Evolutionary conservation across 35 echinoderm and acorn worm genomes (phyloP), one percentile per base, ranked within the genome.

Genomic region (Diadema setosum): DNA sequence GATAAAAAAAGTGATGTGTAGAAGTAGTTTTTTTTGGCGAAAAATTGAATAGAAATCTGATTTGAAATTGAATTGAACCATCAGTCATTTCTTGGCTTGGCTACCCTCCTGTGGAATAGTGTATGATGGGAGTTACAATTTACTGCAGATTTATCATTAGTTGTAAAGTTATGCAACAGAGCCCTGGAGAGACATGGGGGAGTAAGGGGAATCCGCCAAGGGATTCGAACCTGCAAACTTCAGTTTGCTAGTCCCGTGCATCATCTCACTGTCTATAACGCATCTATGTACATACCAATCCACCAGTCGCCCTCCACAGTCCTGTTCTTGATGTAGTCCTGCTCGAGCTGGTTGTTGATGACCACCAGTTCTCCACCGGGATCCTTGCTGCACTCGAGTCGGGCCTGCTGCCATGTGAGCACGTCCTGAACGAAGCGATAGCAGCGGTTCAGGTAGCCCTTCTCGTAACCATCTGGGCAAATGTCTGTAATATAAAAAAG

Each of bases 341-440:
- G 64, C 75, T 98, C 96, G 23, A 44, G 32, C 39, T 48, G 61
- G 45, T 98, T 76, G 24, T 94, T 63, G 35, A 94, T 94, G 65
- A 92, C 81, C 31, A 91, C 76, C 5, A 98, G 63, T 41, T 98
- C 96, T 31, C 84, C 88, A 36, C 81, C 81, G 2, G 86, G 81
- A 18, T 81, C 67, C 29, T 56, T 31, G 40, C 86, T 43, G 25
- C 96, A 98, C 23, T 98, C 88, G 0, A 80, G 82, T 46, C 96
- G 76, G 0, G 96, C 96, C 65, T 91, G 84, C 23, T 91, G 55
- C 88, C 89, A 98, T 15, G 65, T 91, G 27, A 35, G 15, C 5
- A 81, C 17, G 5, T 65, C 48, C 24, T 55, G 48, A 2, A 82
- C 85, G 70, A 94, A 90, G 55, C 87, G 83, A 46, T 98, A 98